These are phyloP conservation scores for Protophormia terraenovae DNA, from an alignment of 2,888 invertebrate genomes.

Conservation along the genomic window DNA sequence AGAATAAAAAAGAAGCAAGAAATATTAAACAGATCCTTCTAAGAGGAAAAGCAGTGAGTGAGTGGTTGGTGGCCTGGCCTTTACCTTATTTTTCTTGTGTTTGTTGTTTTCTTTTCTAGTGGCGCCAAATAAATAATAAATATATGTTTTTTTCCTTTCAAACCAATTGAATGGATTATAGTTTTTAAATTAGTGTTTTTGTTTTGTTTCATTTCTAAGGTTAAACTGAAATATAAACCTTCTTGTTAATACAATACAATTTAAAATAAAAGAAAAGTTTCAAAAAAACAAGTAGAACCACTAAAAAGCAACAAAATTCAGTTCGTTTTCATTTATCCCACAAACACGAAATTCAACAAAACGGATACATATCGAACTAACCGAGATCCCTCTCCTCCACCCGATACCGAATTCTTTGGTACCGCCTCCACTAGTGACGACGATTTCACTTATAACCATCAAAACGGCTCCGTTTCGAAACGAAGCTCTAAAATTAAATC, in stretches of 20 bases:
- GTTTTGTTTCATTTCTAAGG: background rate
- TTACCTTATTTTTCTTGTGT: slow-evolving; percentile 57
- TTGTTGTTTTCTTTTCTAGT: slow-evolving; percentile 30
- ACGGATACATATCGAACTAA: slow-evolving; percentile 75
- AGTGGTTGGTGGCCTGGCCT: slow-evolving; percentile 61
- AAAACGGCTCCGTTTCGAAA: slow-evolving; percentile 63
- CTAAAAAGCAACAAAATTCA: slow-evolving; percentile 77
- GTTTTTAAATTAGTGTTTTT: slow-evolving; percentile 13
- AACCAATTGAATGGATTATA: slow-evolving; percentile 8
- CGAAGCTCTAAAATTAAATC: slow-evolving; percentile 40
- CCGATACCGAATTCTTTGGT: slow-evolving; percentile 77
- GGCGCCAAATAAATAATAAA: slow-evolving; percentile 63
- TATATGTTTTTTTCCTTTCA: background rate
- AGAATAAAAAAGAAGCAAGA: background rate
- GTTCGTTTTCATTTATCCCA: slow-evolving; percentile 77
- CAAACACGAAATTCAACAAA: slow-evolving; percentile 73
- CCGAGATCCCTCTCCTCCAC: slow-evolving; percentile 71
- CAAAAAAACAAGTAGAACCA: background rate
- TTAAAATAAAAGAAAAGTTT: background rate
- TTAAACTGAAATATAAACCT: background rate
- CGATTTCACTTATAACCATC: slow-evolving; percentile 65
- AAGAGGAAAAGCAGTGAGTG: background rate
- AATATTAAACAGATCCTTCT: slow-evolving; percentile 29
- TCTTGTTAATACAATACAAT: background rate
- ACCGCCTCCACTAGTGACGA: slow-evolving; percentile 63